Percentiles rank a stretch among this genome's conserved stretches.
Evolutionary conservation across 2,113 vertebrate genomes (phyloP).

Genomic region (Atrichornis clamosus): DNA sequence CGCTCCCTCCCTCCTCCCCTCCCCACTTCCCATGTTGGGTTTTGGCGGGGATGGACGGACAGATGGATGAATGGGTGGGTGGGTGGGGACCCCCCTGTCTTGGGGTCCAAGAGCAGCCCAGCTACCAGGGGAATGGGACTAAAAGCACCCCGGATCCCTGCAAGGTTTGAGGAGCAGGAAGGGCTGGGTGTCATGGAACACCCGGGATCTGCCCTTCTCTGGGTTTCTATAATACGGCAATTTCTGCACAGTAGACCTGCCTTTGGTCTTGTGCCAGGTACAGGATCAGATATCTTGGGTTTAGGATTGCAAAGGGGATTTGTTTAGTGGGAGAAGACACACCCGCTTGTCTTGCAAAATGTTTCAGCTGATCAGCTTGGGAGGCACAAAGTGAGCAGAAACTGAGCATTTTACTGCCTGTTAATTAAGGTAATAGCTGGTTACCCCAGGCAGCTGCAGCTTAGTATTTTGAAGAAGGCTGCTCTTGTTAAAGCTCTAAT

Average conservation of each 20-base stretch:
- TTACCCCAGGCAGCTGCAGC: background rate
- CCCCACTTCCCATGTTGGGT: rapidly evolving
- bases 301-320: rapidly evolving
- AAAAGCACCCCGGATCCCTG: rapidly evolving
- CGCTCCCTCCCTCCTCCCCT: background rate
- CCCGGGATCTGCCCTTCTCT: background rate
- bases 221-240: background rate
- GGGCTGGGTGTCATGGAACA: rapidly evolving
- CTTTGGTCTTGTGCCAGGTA: background rate
- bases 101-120: rapidly evolving
- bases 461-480: background rate
- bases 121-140: background rate
- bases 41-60: background rate
- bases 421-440: background rate
- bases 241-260: background rate
- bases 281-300: background rate
- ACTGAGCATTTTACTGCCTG: background rate
- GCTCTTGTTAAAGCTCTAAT: background rate
- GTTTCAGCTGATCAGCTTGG: background rate
- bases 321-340: background rate
- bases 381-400: background rate
- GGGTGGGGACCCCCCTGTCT: rapidly evolving
- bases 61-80: no score
- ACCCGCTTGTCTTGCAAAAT: rapidly evolving
- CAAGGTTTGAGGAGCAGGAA: rapidly evolving